phyloP scores from a whole-genome alignment of 2,797 vertebrate genomes.

The Acrossocheilus wenchowensis region DNA sequence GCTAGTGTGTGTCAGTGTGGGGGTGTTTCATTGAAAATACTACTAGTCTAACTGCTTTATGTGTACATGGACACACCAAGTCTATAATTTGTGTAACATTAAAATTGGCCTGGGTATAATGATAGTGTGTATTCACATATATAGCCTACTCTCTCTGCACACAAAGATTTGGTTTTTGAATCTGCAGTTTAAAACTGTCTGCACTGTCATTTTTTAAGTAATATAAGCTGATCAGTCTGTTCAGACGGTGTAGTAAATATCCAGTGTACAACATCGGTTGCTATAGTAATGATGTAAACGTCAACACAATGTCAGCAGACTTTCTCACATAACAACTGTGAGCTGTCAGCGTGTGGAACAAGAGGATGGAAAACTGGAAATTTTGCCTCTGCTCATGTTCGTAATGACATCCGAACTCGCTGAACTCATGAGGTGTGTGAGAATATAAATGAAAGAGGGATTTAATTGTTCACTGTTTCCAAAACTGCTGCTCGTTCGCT shows the following conservation, averaged over 20 bases:
- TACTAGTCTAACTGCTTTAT: slow-evolving; percentile 20
- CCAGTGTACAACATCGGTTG: background rate
- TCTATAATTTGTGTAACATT: slow-evolving; percentile 19
- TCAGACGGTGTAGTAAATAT: background rate
- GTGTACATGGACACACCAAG: background rate
- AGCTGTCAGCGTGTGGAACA: background rate
- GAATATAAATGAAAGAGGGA: background rate
- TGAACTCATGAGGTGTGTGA: background rate
- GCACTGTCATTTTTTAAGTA: background rate
- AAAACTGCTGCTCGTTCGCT: background rate
- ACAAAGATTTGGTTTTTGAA: background rate
- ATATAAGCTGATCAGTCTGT: background rate
- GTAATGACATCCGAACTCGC: background rate
- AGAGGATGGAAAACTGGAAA: background rate
- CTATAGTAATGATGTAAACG: slow-evolving; percentile 12
- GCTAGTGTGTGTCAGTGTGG: background rate
- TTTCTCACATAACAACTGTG: slow-evolving; percentile 3
- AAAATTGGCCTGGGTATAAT: background rate
- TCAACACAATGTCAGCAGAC: slow-evolving; percentile 19
- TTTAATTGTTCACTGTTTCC: background rate
- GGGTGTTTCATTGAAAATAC: slow-evolving; percentile 5
- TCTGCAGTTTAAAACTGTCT: background rate
- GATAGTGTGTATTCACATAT: background rate
- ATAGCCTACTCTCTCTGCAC: background rate
- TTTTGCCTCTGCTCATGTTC: background rate